These are phyloP conservation scores for Tachuris rubrigastra DNA, from an alignment of 2,113 vertebrate species.

Conservation along the genomic window DNA sequence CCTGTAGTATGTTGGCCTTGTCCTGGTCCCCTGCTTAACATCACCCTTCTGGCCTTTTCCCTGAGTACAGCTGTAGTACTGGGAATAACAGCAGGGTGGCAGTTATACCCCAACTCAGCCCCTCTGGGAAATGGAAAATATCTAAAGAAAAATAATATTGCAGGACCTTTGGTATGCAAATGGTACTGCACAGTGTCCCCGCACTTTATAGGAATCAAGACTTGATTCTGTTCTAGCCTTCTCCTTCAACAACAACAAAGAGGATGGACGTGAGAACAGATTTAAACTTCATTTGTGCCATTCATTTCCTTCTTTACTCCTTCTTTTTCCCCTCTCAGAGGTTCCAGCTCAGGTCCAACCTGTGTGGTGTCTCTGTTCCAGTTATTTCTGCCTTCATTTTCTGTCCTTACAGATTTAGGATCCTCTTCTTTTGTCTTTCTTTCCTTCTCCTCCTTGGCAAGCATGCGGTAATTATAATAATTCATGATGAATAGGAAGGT, in stretches of 20 bases:
- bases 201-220: neutral
- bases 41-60: neutral
- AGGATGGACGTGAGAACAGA: neutral
- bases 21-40: neutral
- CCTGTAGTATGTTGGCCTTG: neutral
- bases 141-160: neutral
- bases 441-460: slow-evolving; percentile 72
- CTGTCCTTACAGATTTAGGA: slow-evolving; percentile 49
- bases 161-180: neutral
- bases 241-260: neutral
- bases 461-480: slow-evolving; percentile 77
- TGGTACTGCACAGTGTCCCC: neutral
- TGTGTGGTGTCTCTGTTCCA: neutral
- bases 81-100: neutral
- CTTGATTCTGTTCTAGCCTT: neutral
- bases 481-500: slow-evolving; percentile 83
- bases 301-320: slow-evolving; percentile 37
- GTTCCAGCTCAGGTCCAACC: slow-evolving; percentile 35
- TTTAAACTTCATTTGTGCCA: slow-evolving; percentile 21
- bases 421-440: slow-evolving; percentile 14
- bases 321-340: slow-evolving; percentile 5
- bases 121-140: neutral
- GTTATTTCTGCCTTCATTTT: neutral
- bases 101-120: neutral
- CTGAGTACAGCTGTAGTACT: neutral